Conservation (phyloP, 2,888 invertebrate species). For the Idaea straminata region DNA sequence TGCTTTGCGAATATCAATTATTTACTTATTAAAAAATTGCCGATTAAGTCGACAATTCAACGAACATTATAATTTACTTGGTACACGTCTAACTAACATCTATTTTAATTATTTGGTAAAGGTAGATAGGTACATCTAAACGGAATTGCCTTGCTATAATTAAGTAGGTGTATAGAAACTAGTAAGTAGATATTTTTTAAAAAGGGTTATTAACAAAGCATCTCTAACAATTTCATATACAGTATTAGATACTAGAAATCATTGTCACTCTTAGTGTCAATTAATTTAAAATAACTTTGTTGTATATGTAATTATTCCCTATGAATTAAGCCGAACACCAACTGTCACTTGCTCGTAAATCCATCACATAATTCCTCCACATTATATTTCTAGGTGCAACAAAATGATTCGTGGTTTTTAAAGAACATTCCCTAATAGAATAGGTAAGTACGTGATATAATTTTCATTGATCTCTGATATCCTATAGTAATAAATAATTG, state of each 20-base stretch:
- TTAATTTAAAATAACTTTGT: not conserved
- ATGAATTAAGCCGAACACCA: constrained; percentile 13
- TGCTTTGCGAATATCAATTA: not conserved
- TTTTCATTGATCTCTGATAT: constrained; percentile 33
- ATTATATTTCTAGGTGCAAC: constrained; percentile 23
- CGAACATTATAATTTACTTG: not conserved
- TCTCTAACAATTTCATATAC: not conserved
- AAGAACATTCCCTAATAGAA: constrained; percentile 24
- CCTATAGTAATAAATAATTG: constrained; percentile 45
- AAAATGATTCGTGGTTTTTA: constrained; percentile 21
- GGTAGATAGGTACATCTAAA: no score
- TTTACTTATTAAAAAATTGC: not conserved
- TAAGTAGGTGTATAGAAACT: no score
- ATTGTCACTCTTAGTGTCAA: not conserved
- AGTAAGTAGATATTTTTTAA: not conserved
- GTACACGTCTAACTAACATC: not conserved
- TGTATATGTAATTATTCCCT: not conserved
- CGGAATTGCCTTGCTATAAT: no score
- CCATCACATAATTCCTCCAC: constrained; percentile 8
- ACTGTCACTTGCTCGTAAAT: constrained; percentile 21
- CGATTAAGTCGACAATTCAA: not conserved
- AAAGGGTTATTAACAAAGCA: not conserved
- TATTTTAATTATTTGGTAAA: no score
- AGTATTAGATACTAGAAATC: not conserved
- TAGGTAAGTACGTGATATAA: constrained; percentile 26